Evolutionary conservation across 37 sponge, comb jelly and placozoan species (phyloP), one percentile per base, ranked within the genome.

Genomic region (Oopsacas minuta): DNA sequence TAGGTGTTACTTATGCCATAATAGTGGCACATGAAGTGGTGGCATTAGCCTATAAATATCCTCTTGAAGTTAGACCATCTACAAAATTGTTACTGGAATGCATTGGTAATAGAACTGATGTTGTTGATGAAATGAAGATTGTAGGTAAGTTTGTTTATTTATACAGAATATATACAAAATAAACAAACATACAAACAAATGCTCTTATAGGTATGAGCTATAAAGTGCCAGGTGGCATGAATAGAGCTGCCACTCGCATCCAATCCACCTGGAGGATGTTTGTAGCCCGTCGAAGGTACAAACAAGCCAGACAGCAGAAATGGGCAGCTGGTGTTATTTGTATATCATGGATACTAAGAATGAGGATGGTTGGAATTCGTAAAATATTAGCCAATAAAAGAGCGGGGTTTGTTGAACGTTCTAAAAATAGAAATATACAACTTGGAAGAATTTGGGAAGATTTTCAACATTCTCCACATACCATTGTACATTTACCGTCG

Each of bases 191-290:
- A 75, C 23, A 75, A 75, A 32, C 35, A 75, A 32, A 8, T 34
- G 37, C 8, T 82, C 23, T 12, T 82, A 23, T 84, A 91, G 88
- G 94, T 1, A 83, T 86, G n/a, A 38, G 92, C 37, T 94, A 85
- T 86, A 91, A 82, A 36, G 94, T 92, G 0, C 52, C 39, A 1
- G 84, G 85, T 0, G 94, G 94, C 28, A 15, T 51, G 34, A 53
- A 89, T 36, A 83, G 86, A 23, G 95, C 92, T 30, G 92, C 95
- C 39, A 37, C 88, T 38, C 86, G 85, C 81, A 89, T 93, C 20
- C 91, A 89, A 75, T 91, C 92, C 23, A 90, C 90, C 0, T 94
- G 84, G 53, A 89, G 89, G n/a, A 96, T 93, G 94, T 89, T 88
- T 61, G n/a, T 30, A 17, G 83, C 85, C 61, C 81, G 92, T 35